Evolutionary conservation across 2,113 vertebrate species (phyloP).

Genomic region (Hippocampus zosterae): DNA sequence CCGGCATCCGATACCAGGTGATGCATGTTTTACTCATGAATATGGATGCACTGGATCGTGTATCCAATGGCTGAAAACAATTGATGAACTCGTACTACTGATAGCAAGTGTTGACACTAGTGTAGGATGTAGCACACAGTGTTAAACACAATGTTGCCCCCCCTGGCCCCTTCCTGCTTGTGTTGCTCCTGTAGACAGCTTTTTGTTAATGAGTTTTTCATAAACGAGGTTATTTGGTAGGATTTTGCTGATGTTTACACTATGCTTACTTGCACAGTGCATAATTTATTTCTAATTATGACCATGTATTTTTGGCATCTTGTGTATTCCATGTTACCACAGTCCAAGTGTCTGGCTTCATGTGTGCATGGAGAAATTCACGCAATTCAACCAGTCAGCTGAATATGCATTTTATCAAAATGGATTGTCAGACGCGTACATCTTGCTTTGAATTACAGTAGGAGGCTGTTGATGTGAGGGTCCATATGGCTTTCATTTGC

Average conservation of each 20-base stretch:
- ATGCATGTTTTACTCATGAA: conserved; percentile 37
- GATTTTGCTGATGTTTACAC: conserved; percentile 23
- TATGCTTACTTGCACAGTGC: conserved; percentile 16
- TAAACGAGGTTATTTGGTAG: conserved; percentile 38
- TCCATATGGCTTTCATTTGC: background rate
- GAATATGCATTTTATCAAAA: conserved; percentile 14
- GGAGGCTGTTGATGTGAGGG: background rate
- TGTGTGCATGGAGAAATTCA: conserved; percentile 8
- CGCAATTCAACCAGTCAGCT: conserved; percentile 16
- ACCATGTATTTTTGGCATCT: conserved; percentile 37
- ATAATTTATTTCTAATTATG: conserved; percentile 40
- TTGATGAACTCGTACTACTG: conserved; percentile 4
- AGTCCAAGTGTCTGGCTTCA: conserved; percentile 1
- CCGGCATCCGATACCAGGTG: conserved; percentile 21
- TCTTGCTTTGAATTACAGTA: conserved; percentile 5
- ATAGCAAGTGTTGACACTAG: conserved; percentile 16
- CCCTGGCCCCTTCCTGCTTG: conserved; percentile 16
- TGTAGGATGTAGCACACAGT: conserved; percentile 22
- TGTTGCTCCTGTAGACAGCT: conserved; percentile 21
- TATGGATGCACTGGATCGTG: conserved; percentile 32
- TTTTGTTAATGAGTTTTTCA: conserved; percentile 47
- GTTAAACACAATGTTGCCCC: conserved; percentile 12
- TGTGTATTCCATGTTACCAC: background rate
- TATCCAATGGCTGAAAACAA: conserved; percentile 15
- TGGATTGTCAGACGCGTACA: background rate